Percentiles rank a stretch among this genome's conserved stretches.
Conservation (phyloP, 1,140 invertebrate genomes). For the Heliconius congener region DNA sequence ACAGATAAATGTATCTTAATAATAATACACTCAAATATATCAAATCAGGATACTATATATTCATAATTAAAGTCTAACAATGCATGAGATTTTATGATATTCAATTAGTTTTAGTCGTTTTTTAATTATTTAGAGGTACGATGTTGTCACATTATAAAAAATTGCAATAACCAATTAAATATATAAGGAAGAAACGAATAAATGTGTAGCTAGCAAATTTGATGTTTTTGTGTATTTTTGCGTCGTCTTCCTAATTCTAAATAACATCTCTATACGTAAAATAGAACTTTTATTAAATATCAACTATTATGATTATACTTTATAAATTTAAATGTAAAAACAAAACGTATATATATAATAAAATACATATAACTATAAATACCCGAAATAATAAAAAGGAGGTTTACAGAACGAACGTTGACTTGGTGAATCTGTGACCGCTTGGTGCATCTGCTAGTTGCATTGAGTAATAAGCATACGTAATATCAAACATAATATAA, state of each 20-base stretch:
- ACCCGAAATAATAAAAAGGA: too few species aligned
- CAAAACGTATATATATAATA: too few species aligned
- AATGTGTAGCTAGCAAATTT: not conserved
- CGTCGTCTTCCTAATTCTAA: not conserved
- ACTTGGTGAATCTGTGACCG: not conserved
- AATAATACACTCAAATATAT: not conserved
- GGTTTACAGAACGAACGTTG: not conserved
- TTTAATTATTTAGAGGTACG: not conserved
- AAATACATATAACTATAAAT: too few species aligned
- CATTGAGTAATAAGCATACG: not conserved
- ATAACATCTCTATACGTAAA: not conserved
- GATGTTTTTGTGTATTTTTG: not conserved
- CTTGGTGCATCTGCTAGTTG: constrained; percentile 2
- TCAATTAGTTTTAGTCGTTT: constrained; percentile 3
- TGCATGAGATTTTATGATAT: not conserved
- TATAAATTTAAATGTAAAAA: not conserved
- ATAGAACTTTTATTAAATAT: not conserved
- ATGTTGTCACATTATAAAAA: constrained; percentile 6
- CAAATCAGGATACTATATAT: not conserved
- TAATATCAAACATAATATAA: not conserved
- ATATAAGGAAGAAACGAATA: not conserved
- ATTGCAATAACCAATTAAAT: not conserved
- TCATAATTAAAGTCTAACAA: not conserved
- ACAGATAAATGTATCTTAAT: not conserved
- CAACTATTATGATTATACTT: not conserved